These are phyloP conservation scores for Paramormyrops hopkinsi DNA, from an alignment of 2,797 vertebrate genomes.

Conservation along the genomic window DNA sequence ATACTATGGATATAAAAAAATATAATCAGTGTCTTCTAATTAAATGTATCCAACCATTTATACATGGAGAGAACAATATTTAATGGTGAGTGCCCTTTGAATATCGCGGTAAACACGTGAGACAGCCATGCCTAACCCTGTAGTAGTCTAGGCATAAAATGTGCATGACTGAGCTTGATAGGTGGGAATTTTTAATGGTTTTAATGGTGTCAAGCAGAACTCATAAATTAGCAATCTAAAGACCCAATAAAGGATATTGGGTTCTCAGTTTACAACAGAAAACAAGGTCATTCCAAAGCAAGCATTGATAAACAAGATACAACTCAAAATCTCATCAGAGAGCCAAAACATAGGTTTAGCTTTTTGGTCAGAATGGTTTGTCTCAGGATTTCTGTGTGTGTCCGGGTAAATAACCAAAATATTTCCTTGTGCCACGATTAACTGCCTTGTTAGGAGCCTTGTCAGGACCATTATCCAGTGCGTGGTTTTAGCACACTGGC, in stretches of 20 bases:
- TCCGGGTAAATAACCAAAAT: not conserved
- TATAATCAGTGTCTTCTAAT: not conserved
- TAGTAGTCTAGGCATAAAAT: not conserved
- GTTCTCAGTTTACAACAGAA: not conserved
- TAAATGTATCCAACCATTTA: not conserved
- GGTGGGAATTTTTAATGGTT: not conserved
- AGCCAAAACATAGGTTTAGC: not conserved
- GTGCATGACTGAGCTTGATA: not conserved
- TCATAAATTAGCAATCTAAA: not conserved
- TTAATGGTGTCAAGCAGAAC: not conserved
- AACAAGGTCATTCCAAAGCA: not conserved
- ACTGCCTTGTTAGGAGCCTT: not conserved
- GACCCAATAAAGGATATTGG: not conserved
- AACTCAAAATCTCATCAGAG: not conserved
- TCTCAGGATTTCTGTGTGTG: not conserved
- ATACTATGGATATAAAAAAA: not conserved
- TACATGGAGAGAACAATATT: not conserved
- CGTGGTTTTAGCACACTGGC: not conserved
- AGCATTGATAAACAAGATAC: not conserved
- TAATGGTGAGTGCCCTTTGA: not conserved
- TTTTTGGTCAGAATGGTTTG: not conserved
- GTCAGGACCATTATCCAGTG: not conserved
- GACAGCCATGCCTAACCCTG: not conserved
- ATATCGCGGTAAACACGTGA: not conserved
- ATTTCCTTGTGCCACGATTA: not conserved